phyloP scores from a whole-genome alignment of 2,797 vertebrate genomes.

The Dicrostonyx torquatus region DNA sequence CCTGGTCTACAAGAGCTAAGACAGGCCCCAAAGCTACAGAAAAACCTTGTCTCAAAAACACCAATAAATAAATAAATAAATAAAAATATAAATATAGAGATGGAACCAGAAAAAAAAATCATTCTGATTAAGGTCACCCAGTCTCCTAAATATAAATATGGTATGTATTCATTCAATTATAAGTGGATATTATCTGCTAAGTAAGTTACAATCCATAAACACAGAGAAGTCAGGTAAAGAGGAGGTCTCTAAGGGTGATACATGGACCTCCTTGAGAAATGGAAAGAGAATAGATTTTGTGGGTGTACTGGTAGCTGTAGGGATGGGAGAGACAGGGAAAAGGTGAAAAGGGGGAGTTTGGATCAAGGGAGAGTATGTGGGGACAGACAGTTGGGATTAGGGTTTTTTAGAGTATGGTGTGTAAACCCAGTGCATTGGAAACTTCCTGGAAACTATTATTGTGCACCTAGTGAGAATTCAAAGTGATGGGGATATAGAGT shows the following conservation, averaged over 20 bases:
- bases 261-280: neutral
- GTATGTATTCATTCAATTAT: neutral
- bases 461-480: neutral
- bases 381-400: too few species aligned
- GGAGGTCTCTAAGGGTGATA: neutral
- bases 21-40: too few species aligned
- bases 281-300: neutral
- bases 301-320: accelerated
- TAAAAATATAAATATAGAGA: too few species aligned
- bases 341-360: neutral
- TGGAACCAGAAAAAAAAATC: neutral
- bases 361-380: neutral
- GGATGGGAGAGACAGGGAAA: neutral
- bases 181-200: neutral
- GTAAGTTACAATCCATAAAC: neutral
- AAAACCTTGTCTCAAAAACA: too few species aligned
- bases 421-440: neutral
- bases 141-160: neutral
- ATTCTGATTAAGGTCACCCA: neutral
- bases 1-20: too few species aligned
- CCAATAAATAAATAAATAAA: too few species aligned
- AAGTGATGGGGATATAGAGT: neutral
- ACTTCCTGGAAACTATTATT: neutral
- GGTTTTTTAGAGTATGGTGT: neutral
- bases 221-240: neutral